phyloP scores from a whole-genome alignment of 2,797 vertebrate species.

The Tapera naevia region DNA sequence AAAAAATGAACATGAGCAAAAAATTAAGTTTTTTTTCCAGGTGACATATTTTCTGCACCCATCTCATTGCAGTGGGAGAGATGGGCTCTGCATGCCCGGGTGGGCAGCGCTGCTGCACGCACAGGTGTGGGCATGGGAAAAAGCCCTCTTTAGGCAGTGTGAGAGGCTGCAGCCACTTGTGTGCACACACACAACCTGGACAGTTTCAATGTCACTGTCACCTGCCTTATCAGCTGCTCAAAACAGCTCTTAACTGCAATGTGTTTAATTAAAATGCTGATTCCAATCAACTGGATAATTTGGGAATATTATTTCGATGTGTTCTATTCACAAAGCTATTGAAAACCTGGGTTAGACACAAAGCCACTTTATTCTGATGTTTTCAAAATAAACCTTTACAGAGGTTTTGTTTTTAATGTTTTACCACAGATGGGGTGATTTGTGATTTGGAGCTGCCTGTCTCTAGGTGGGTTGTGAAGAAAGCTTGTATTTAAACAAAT shows the following conservation, averaged over 20 bases:
- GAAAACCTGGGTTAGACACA: neutral
- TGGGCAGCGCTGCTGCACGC: rapidly evolving
- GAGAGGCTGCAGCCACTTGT: neutral
- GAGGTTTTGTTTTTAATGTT: neutral
- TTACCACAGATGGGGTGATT: neutral
- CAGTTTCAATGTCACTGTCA: rapidly evolving
- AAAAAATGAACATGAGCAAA: neutral
- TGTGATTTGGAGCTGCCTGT: neutral
- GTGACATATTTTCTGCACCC: neutral
- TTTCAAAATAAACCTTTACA: neutral
- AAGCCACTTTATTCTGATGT: neutral
- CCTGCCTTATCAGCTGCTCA: neutral
- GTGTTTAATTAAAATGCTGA: neutral
- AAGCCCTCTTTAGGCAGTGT: rapidly evolving
- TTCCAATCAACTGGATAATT: neutral
- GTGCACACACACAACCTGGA: neutral
- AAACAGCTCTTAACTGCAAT: neutral
- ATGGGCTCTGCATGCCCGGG: rapidly evolving
- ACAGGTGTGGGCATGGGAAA: rapidly evolving
- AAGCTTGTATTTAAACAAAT: neutral
- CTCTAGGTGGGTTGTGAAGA: neutral
- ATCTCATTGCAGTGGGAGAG: rapidly evolving
- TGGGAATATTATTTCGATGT: neutral
- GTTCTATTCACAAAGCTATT: neutral
- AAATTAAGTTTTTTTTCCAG: neutral